A percentile compares a stretch with the other conserved stretches of the same genome.
Evolutionary conservation across 2,113 vertebrate species (phyloP).

Genomic region (Salvelinus namaycush): DNA sequence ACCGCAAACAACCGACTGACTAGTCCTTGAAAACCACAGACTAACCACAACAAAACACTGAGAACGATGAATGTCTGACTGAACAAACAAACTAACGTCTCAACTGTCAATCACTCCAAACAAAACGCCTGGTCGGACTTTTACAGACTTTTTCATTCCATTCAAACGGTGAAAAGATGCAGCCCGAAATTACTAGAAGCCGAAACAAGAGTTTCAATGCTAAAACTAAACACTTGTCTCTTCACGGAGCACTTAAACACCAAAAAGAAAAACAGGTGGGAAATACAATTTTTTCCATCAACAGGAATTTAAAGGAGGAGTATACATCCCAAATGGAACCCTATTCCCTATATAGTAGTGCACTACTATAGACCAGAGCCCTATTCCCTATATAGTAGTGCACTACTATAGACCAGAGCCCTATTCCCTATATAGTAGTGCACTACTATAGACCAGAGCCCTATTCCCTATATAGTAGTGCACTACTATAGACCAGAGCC

Average conservation of each 20-base stretch:
- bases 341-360: no score
- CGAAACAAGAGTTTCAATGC: conserved; percentile 57
- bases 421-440: no score
- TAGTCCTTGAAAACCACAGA: conserved; percentile 50
- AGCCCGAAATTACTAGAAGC: conserved; percentile 77
- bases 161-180: conserved; percentile 67
- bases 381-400: no score
- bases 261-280: conserved; percentile 19
- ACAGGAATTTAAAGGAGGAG: conserved; percentile 37
- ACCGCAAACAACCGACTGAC: conserved; percentile 29
- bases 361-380: no score
- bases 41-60: conserved; percentile 40
- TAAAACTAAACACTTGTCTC: conserved; percentile 65
- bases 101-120: conserved; percentile 57
- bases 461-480: no score
- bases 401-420: no score
- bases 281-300: conserved; percentile 50
- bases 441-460: no score
- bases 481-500: no score
- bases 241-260: conserved; percentile 75
- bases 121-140: conserved; percentile 54
- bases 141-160: conserved; percentile 49
- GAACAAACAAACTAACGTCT: conserved; percentile 38
- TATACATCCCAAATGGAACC: no score
- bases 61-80: conserved; percentile 69